A percentile compares a stretch with the other conserved stretches of the same genome.
Evolutionary conservation across 2,797 vertebrate genomes (phyloP).

Genomic region (Coranthus polyacanthus): DNA sequence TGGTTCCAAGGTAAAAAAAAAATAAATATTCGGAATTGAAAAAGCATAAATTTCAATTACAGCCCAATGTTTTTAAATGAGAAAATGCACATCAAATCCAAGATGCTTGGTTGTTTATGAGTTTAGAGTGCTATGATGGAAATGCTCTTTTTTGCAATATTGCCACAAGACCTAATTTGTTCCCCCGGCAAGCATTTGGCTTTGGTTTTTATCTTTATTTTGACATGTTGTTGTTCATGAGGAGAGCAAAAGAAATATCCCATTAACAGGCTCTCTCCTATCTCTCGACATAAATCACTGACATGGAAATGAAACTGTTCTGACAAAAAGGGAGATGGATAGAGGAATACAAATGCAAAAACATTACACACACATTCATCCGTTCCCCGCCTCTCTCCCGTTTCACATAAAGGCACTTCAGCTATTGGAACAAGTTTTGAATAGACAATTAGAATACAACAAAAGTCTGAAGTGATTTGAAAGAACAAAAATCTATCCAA

Average conservation of each 20-base stretch:
- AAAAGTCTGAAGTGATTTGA: constrained; percentile 64
- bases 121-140: constrained; percentile 62
- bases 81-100: constrained; percentile 57
- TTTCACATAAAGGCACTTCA: constrained; percentile 61
- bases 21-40: constrained; percentile 34
- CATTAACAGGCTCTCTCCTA: constrained; percentile 79
- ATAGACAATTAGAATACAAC: constrained; percentile 70
- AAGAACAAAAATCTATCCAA: constrained; percentile 43
- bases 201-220: constrained; percentile 75
- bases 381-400: constrained; percentile 17
- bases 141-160: constrained; percentile 54
- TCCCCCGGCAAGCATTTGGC: constrained; percentile 62
- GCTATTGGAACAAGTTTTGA: constrained; percentile 68
- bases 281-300: constrained; percentile 80
- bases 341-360: constrained; percentile 81
- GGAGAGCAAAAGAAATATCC: constrained; percentile 81
- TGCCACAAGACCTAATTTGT: constrained; percentile 77
- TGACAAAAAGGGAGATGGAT: constrained; percentile 79
- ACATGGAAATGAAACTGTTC: constrained; percentile 80
- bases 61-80: constrained; percentile 62
- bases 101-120: constrained; percentile 60
- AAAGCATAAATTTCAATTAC: constrained; percentile 61
- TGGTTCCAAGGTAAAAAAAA: constrained; percentile 36
- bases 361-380: constrained; percentile 64
- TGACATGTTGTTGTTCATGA: constrained; percentile 82